A percentile compares a stretch with the other conserved stretches of the same genome.
phyloP scores from a whole-genome alignment of 2,113 vertebrate genomes.

The Myocastor coypus region DNA sequence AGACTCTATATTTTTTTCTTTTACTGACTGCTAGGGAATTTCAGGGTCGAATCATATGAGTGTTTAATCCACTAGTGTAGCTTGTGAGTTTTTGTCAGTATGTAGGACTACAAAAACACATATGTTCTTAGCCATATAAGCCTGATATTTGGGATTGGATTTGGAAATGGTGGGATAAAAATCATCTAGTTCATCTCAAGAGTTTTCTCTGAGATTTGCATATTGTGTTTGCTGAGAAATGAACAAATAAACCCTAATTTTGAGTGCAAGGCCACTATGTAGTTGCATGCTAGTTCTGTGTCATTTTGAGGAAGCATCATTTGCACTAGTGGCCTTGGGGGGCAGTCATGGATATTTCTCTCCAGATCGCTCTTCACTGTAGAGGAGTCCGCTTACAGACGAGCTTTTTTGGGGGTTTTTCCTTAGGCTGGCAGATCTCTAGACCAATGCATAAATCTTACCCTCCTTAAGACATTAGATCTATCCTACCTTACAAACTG shows the following conservation, averaged over 20 bases:
- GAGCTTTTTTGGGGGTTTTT: not conserved
- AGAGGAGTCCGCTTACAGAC: not conserved
- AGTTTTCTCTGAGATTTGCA: not conserved
- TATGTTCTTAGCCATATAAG: not conserved
- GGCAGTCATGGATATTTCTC: not conserved
- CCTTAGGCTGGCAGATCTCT: not conserved
- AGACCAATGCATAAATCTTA: not conserved
- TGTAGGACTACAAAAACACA: not conserved
- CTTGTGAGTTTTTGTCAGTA: conserved; percentile 5
- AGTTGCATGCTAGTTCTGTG: not conserved
- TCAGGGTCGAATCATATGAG: not conserved
- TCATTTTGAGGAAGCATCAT: not conserved
- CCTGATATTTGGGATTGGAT: not conserved
- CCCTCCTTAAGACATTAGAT: not conserved
- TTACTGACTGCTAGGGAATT: not conserved
- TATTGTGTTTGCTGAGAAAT: not conserved
- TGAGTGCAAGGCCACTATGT: not conserved
- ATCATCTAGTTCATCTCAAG: not conserved
- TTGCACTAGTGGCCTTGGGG: not conserved
- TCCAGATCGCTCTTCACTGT: not conserved
- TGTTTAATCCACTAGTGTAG: not conserved
- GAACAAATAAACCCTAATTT: not conserved
- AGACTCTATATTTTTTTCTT: not conserved
- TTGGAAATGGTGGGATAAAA: not conserved
- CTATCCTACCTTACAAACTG: not conserved